These are phyloP conservation scores for Nasua narica DNA, from an alignment of 2,797 vertebrate genomes.

Conservation along the genomic window DNA sequence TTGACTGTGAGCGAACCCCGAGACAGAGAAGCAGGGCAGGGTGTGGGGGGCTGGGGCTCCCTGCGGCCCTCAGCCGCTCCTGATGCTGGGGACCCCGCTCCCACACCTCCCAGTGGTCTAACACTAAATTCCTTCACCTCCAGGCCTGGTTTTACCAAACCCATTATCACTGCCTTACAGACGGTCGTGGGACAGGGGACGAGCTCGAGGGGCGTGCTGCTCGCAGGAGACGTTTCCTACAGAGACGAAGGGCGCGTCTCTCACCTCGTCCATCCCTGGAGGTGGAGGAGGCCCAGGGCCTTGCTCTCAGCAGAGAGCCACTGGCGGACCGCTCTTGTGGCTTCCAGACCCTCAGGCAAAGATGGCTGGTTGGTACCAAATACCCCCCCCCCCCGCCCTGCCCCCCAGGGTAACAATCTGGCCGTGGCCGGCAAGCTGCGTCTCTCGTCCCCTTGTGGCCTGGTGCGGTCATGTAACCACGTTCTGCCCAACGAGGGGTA, in stretches of 20 bases:
- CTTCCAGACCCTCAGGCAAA: background rate
- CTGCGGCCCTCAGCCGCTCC: background rate
- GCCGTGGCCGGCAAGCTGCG: rapidly evolving
- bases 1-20: background rate
- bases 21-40: background rate
- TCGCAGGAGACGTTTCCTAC: slow-evolving; percentile 3
- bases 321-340: background rate
- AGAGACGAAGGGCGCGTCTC: background rate
- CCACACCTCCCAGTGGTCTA: background rate
- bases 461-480: background rate
- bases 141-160: slow-evolving; percentile 61
- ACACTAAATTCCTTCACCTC: slow-evolving; percentile 51
- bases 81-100: background rate
- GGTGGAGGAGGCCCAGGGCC: background rate
- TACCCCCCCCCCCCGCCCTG: rapidly evolving
- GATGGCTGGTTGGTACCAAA: rapidly evolving
- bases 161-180: slow-evolving; percentile 41
- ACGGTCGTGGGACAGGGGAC: slow-evolving; percentile 23
- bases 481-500: background rate
- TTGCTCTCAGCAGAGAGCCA: background rate
- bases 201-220: slow-evolving; percentile 6
- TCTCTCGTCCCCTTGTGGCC: background rate
- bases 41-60: rapidly evolving
- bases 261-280: background rate
- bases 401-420: too few species aligned